Base-by-base conservation (phyloP, 1,140 invertebrate species). In the Drosophila tsacasi region DNA sequence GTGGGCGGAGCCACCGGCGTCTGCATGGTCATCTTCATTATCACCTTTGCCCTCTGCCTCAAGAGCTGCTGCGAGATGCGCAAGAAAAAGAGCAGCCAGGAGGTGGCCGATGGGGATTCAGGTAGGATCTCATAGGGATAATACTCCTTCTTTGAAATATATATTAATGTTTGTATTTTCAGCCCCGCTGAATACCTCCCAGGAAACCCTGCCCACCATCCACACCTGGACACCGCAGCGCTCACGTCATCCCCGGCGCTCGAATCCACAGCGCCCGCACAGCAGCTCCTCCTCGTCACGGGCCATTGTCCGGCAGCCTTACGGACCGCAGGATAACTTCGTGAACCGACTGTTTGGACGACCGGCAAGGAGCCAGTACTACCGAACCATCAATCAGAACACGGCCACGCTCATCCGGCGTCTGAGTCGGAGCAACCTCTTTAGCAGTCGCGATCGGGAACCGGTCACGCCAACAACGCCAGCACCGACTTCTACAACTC, bases 331-430 rank as follows among this genome's bases (percentile, higher is more conserved):
- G 55, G 90, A 91, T 44, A 92, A 77, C 46, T 93, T 93, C 32
- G 75, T 92, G 21, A 76, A 77, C 17, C 85, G 87, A 2, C 79
- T 93, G 1, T 92, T 93, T 47, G 92, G 92, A 1, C 80, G 92
- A 17, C 92, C 92, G 19, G 87, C 84, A 9, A 76, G 92, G 32
- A 83, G 74, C 57, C 87, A 90, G 59, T 91, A 92, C 63, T 92
- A 92, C 81, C 87, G 91, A 15, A 78, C 87, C 5, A 81, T 93
- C 13, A 93, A 93, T 79, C 83, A 92, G 63, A 93, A 92, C 30
- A 92, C 92, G 17, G 91, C 92, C 27, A 86, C 85, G 40, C 67
- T 93, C 9, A 92, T 93, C 39, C 72, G 92, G 49, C 87, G 91
- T 2, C 55, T 93, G 32, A 93, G 92, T 57, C 92, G 84, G 5